A percentile compares a stretch with the other conserved stretches of the same genome.
phyloP scores from a whole-genome alignment of 2,888 invertebrate genomes.

The Rhodophaea formosa region DNA sequence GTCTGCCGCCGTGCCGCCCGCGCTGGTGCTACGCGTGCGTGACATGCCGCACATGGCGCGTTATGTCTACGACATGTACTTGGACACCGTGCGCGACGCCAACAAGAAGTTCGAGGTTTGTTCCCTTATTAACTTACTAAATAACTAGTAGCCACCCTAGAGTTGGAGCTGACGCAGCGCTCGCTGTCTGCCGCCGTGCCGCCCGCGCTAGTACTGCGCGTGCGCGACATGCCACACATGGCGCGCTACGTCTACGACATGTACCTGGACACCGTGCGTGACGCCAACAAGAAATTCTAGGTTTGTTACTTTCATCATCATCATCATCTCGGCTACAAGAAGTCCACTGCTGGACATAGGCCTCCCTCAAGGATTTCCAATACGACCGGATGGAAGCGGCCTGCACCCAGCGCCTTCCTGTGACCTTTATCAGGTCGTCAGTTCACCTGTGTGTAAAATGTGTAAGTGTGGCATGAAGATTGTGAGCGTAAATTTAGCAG shows the following conservation, averaged over 20 bases:
- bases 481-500: too few relatives aligned
- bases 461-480: too few relatives aligned
- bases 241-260: conserved; percentile 96
- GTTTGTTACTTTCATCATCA: conserved; percentile 16
- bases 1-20: conserved; percentile 59
- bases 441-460: too few relatives aligned
- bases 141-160: too few relatives aligned
- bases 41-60: conserved; percentile 98
- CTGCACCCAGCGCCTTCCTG: too few relatives aligned
- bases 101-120: conserved; percentile 33
- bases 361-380: too few relatives aligned
- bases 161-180: conserved; percentile 87
- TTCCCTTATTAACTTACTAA: too few relatives aligned
- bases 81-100: conserved; percentile 84
- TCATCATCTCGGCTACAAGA: too few relatives aligned
- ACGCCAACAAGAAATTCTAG: conserved; percentile 40
- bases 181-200: conserved; percentile 64
- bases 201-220: conserved; percentile 77
- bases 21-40: conserved; percentile 82
- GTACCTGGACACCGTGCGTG: conserved; percentile 89
- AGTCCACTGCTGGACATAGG: too few relatives aligned
- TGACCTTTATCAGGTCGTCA: too few relatives aligned
- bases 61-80: conserved; percentile 96
- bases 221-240: conserved; percentile 96
- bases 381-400: too few relatives aligned